Evolutionary conservation across 1,140 invertebrate genomes (phyloP).

Genomic region (Neuroterus valhalla): DNA sequence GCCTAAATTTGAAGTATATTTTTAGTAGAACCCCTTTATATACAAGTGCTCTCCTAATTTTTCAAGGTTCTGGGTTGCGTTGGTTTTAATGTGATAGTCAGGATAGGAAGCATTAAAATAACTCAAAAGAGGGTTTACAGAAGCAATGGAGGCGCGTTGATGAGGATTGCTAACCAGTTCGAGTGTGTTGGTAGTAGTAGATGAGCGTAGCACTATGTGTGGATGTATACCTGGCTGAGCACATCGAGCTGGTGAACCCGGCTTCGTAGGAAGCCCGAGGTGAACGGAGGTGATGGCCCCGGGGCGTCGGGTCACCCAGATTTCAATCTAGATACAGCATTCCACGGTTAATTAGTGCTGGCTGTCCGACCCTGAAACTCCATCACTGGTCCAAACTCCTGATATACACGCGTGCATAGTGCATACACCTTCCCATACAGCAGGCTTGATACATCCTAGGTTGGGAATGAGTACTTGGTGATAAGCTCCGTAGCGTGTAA

Average conservation of each 20-base stretch:
- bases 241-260: conserved; percentile 47
- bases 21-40: no score
- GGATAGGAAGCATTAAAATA: no score
- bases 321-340: conserved; percentile 75
- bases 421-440: no score
- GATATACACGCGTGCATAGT: conserved; percentile 35
- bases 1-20: no score
- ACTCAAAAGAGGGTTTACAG: neutral
- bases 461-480: neutral
- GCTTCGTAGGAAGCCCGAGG: conserved; percentile 55
- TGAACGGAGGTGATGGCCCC: conserved; percentile 70
- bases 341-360: conserved; percentile 74
- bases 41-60: no score
- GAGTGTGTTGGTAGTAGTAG: neutral
- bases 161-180: conserved; percentile 13
- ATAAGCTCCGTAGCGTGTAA: conserved; percentile 21
- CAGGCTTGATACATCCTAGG: neutral
- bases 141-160: neutral
- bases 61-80: no score
- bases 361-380: conserved; percentile 68
- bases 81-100: no score
- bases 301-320: conserved; percentile 73
- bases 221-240: conserved; percentile 32
- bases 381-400: conserved; percentile 61
- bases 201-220: conserved; percentile 6